phyloP scores from a whole-genome alignment of 2,797 vertebrate species.

The Sebastes wilsoni region DNA sequence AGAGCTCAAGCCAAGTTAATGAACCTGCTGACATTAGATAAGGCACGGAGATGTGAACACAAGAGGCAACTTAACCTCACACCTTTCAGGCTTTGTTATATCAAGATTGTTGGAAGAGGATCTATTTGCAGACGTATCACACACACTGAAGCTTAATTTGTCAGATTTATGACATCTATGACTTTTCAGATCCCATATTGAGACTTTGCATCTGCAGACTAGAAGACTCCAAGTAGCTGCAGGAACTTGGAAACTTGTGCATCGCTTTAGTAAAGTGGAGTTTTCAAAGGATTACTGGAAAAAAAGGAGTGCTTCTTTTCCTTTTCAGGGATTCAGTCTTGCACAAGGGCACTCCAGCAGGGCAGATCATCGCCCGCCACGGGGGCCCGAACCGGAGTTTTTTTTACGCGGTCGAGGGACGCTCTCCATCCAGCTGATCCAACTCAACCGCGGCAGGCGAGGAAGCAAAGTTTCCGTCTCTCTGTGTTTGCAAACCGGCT shows the following conservation, averaged over 20 bases:
- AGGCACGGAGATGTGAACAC: not conserved
- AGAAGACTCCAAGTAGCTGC: not conserved
- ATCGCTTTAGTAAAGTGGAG: not conserved
- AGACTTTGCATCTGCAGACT: not conserved
- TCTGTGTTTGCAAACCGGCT: slow-evolving; percentile 53
- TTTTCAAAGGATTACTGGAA: not conserved
- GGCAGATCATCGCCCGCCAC: not conserved
- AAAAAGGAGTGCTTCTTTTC: not conserved
- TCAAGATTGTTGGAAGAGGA: not conserved
- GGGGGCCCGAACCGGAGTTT: slow-evolving; percentile 5
- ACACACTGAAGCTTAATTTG: not conserved
- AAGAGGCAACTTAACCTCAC: not conserved
- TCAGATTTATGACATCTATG: not conserved
- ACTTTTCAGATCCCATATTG: not conserved
- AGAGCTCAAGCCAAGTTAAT: slow-evolving; percentile 37
- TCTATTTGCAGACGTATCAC: not conserved
- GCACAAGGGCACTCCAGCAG: not conserved
- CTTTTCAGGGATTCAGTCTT: not conserved
- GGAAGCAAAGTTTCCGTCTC: slow-evolving; percentile 65
- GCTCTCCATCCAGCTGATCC: slow-evolving; percentile 53
- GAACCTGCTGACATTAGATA: slow-evolving; percentile 57
- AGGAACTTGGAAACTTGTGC: not conserved
- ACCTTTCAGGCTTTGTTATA: not conserved
- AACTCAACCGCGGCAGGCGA: slow-evolving; percentile 45
- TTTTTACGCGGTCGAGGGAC: not conserved